Percentiles rank a stretch among this genome's conserved stretches.
These are phyloP conservation scores for Anoura caudifer DNA, from an alignment of 2,113 vertebrate species.

Conservation along the genomic window DNA sequence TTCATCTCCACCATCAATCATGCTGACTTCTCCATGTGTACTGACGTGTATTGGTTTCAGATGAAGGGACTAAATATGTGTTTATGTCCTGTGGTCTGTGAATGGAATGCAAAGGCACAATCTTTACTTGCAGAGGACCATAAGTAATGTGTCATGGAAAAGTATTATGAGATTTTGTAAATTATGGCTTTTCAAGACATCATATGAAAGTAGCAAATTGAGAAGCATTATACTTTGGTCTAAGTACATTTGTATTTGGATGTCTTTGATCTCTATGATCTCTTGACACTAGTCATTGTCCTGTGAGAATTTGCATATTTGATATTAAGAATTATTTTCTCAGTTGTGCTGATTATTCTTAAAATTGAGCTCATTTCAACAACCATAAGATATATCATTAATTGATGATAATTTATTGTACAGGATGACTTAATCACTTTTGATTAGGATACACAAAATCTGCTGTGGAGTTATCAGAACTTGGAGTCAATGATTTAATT, in stretches of 20 bases:
- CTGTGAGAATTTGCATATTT: not conserved
- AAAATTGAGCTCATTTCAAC: not conserved
- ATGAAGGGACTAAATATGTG: not conserved
- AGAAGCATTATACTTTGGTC: not conserved
- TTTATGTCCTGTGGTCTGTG: not conserved
- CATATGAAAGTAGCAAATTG: not conserved
- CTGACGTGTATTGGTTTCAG: not conserved
- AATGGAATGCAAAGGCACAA: not conserved
- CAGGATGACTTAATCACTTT: not conserved
- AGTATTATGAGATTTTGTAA: not conserved
- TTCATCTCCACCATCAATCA: not conserved
- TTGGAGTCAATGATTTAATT: not conserved
- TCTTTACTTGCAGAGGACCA: not conserved
- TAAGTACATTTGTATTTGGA: not conserved
- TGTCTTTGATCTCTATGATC: not conserved
- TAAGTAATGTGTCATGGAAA: not conserved
- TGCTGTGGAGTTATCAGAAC: not conserved
- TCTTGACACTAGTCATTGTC: not conserved
- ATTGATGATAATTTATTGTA: not conserved
- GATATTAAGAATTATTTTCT: not conserved
- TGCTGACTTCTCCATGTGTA: not conserved
- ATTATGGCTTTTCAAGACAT: not conserved
- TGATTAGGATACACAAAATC: not conserved
- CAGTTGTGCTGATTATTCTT: conserved; percentile 2
- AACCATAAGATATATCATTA: not conserved